These are phyloP conservation scores for Pseudonaja textilis DNA, from an alignment of 2,113 vertebrate species.

Conservation along the genomic window DNA sequence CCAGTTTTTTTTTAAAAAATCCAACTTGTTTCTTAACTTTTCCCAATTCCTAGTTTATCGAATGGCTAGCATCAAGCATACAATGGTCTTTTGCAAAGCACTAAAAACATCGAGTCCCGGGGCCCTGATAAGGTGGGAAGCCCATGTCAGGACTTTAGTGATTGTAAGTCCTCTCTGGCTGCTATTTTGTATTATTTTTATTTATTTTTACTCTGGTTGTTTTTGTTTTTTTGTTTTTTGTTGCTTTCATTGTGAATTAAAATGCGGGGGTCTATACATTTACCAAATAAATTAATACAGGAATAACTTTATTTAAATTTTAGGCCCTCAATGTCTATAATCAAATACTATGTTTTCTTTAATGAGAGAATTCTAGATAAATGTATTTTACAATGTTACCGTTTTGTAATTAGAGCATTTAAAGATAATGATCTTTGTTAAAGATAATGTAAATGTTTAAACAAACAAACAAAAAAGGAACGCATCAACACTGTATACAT, in stretches of 20 bases:
- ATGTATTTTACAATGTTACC: background rate
- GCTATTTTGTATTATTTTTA: background rate
- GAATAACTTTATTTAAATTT: background rate
- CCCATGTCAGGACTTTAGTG: background rate
- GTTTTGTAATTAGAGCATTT: background rate
- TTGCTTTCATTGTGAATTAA: background rate
- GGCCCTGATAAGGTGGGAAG: background rate
- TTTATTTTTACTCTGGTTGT: background rate
- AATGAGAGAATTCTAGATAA: background rate
- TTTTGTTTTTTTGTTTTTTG: background rate
- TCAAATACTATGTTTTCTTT: background rate
- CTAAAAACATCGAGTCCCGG: background rate
- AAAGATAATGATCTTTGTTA: background rate
- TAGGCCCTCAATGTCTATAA: background rate
- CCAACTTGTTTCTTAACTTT: background rate
- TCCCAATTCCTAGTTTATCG: background rate
- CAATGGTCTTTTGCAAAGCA: background rate
- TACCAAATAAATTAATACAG: background rate
- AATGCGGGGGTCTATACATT: background rate
- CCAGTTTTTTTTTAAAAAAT: conserved; percentile 1
- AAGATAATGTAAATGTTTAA: background rate
- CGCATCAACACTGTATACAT: background rate
- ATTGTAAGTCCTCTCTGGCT: background rate
- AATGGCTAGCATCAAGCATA: background rate
- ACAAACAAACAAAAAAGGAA: background rate